Percentiles rank a stretch among this genome's conserved stretches.
These are phyloP conservation scores for Etheostoma perlongum DNA, from an alignment of 2,797 vertebrate species.

Conservation along the genomic window DNA sequence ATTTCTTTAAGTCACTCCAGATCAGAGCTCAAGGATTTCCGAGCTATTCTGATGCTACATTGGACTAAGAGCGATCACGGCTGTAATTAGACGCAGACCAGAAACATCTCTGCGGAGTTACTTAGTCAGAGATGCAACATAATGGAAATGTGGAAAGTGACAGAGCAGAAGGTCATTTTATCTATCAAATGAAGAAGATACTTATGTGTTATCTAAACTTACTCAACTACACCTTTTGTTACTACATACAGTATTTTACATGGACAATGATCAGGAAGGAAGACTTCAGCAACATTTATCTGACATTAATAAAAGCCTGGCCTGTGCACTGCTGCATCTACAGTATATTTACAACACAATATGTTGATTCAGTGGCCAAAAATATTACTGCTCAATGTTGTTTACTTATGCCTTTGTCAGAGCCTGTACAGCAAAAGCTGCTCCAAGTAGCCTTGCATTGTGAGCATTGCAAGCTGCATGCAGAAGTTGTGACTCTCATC, in stretches of 20 bases:
- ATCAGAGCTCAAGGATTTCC: neutral
- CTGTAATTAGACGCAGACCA: neutral
- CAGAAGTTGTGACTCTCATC: slow-evolving; percentile 4
- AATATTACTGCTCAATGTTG: neutral
- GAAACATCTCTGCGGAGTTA: neutral
- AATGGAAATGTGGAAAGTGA: slow-evolving; percentile 18
- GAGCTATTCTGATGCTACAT: neutral
- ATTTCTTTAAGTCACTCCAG: neutral
- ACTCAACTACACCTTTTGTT: neutral
- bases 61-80: neutral
- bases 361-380: neutral
- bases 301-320: slow-evolving; percentile 15
- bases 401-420: neutral
- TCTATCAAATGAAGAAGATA: neutral
- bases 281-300: neutral
- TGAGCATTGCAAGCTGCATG: neutral
- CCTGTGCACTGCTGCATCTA: neutral
- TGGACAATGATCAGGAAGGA: neutral
- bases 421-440: neutral
- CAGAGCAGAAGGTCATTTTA: neutral
- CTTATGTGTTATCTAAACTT: neutral
- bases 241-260: neutral
- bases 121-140: neutral
- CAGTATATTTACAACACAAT: neutral
- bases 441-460: fast-evolving